Evolutionary conservation across 1,140 invertebrate species (phyloP).

Genomic region (Zaprionus lachaisei): DNA sequence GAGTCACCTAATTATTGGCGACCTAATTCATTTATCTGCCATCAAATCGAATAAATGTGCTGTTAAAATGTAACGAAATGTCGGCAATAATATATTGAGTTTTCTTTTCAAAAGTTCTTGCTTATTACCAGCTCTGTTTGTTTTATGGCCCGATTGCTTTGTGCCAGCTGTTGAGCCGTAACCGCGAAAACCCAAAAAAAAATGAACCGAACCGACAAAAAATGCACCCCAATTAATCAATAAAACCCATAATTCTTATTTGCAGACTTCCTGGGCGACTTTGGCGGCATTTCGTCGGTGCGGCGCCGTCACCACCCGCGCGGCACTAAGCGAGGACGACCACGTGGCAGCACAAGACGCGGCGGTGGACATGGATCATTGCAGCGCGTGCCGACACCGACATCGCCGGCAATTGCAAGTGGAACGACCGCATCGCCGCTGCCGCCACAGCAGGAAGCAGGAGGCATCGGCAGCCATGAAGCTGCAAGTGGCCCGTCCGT

Average conservation of each 20-base stretch:
- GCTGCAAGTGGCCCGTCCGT: slow-evolving; percentile 35
- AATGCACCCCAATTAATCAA: slow-evolving; percentile 72
- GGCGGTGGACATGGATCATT: slow-evolving; percentile 77
- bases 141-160: slow-evolving; percentile 39
- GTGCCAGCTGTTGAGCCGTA: slow-evolving; percentile 61
- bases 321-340: slow-evolving; percentile 88
- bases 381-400: slow-evolving; percentile 72
- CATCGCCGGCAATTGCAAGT: slow-evolving; percentile 45
- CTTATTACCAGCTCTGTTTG: slow-evolving; percentile 42
- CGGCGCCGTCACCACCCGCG: slow-evolving; percentile 86
- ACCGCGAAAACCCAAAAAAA: slow-evolving; percentile 36
- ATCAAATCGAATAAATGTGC: slow-evolving; percentile 68
- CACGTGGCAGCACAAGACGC: slow-evolving; percentile 87
- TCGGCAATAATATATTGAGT: slow-evolving; percentile 30
- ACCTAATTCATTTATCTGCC: slow-evolving; percentile 38
- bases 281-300: slow-evolving; percentile 71
- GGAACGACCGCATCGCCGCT: slow-evolving; percentile 43
- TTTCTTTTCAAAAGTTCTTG: slow-evolving; percentile 24
- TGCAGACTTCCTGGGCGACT: slow-evolving; percentile 76
- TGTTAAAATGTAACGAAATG: slow-evolving; percentile 48
- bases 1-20: slow-evolving; percentile 40
- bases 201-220: background rate
- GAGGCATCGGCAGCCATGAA: slow-evolving; percentile 49
- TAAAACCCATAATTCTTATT: slow-evolving; percentile 69
- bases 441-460: slow-evolving; percentile 63